These are phyloP conservation scores for Myiotriccus ornatus DNA, from an alignment of 2,797 vertebrate genomes.

Conservation along the genomic window DNA sequence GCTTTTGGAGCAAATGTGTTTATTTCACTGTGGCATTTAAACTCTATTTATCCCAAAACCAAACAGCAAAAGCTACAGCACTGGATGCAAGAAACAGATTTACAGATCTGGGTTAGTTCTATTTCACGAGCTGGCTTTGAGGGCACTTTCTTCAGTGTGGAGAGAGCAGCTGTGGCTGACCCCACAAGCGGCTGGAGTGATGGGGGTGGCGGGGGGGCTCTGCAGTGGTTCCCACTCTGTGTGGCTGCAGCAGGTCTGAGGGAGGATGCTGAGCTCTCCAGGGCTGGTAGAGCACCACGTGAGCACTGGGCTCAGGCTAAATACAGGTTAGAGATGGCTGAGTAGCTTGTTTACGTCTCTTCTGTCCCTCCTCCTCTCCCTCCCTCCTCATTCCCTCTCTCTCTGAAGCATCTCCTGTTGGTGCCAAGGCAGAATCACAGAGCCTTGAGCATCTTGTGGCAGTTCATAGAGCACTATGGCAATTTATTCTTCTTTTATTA, in stretches of 20 bases:
- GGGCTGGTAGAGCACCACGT: not conserved
- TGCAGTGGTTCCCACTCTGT: accelerated
- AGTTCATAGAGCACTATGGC: not conserved
- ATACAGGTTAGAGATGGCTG: not conserved
- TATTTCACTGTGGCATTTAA: not conserved
- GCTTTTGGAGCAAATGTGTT: not conserved
- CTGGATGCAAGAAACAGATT: not conserved
- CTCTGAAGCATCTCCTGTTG: not conserved
- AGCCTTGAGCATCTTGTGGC: not conserved
- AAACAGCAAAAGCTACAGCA: not conserved
- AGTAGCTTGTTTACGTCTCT: not conserved
- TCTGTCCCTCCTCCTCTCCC: not conserved
- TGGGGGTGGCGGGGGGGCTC: not conserved
- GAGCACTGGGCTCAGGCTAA: not conserved
- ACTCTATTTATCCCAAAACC: not conserved
- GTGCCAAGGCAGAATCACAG: not conserved
- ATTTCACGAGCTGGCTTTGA: not conserved
- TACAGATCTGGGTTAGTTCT: not conserved
- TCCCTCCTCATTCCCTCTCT: not conserved
- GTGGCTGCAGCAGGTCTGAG: accelerated
- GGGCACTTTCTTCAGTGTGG: not conserved
- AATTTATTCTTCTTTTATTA: not conserved
- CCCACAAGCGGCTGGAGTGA: accelerated
- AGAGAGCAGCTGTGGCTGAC: not conserved
- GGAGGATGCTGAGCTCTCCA: not conserved